Percentiles rank a stretch among this genome's conserved stretches.
Conservation (phyloP, 2,113 vertebrate genomes). For the Phalacrocorax carbo region DNA sequence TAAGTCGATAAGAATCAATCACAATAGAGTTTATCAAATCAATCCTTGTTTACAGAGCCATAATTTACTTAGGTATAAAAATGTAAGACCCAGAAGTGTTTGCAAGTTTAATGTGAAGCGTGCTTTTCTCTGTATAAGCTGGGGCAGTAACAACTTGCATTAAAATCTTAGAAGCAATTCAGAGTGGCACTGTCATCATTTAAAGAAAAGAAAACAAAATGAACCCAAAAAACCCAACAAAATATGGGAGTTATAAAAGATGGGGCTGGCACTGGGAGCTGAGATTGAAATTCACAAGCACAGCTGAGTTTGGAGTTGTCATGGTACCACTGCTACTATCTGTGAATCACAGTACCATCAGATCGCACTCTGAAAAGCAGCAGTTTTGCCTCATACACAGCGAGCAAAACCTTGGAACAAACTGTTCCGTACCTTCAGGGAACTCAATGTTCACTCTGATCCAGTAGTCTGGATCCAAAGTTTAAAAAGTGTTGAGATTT, state of each 20-base stretch:
- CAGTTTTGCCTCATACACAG: neutral
- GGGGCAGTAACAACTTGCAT: neutral
- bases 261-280: neutral
- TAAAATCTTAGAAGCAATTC: neutral
- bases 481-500: neutral
- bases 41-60: neutral
- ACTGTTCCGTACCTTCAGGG: neutral
- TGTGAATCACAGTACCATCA: conserved; percentile 13
- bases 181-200: neutral
- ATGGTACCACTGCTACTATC: conserved; percentile 13
- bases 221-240: neutral
- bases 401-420: neutral
- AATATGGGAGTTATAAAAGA: neutral
- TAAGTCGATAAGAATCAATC: neutral
- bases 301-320: conserved; percentile 3
- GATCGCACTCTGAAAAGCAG: neutral
- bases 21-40: neutral
- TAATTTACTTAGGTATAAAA: neutral
- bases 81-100: neutral
- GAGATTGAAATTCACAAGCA: conserved; percentile 14
- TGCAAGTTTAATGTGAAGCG: neutral
- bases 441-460: neutral
- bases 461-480: neutral
- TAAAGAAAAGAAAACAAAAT: neutral
- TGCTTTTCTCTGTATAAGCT: neutral